Evolutionary conservation across 2,888 invertebrate genomes (phyloP).

Genomic region (Eurois occulta): DNA sequence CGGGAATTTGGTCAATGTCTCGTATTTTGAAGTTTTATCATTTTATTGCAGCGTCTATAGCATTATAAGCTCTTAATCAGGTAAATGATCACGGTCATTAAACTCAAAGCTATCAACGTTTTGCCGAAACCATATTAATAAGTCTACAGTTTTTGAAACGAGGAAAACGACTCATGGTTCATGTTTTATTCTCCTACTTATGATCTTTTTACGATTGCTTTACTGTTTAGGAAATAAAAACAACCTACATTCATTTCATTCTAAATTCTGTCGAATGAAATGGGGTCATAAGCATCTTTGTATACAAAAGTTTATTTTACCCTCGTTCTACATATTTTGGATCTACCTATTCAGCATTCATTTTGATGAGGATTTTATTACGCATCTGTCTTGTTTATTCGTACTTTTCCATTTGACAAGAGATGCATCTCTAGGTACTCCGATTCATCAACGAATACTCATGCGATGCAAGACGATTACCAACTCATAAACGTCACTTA

Average conservation of each 20-base stretch:
- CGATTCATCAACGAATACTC: neutral
- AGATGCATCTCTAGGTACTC: neutral
- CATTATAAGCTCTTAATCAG: conserved; percentile 56
- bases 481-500: neutral
- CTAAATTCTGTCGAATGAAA: conserved; percentile 18
- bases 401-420: neutral
- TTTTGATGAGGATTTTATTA: neutral
- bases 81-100: conserved; percentile 47
- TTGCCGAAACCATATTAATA: conserved; percentile 36
- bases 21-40: conserved; percentile 49
- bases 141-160: conserved; percentile 18
- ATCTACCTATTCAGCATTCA: neutral
- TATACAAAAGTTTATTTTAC: conserved; percentile 24
- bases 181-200: conserved; percentile 35
- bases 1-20: conserved; percentile 55
- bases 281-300: conserved; percentile 17
- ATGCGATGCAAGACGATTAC: neutral
- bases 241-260: conserved; percentile 31
- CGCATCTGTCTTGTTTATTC: neutral
- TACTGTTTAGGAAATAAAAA: conserved; percentile 35
- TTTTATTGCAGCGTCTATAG: conserved; percentile 44
- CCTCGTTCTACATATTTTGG: conserved; percentile 22
- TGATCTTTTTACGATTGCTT: conserved; percentile 49
- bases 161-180: conserved; percentile 42
- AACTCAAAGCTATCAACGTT: conserved; percentile 48